Percentiles rank a stretch among this genome's conserved stretches.
These are phyloP conservation scores for Trematomus bernacchii DNA, from an alignment of 2,797 vertebrate species.

Conservation along the genomic window DNA sequence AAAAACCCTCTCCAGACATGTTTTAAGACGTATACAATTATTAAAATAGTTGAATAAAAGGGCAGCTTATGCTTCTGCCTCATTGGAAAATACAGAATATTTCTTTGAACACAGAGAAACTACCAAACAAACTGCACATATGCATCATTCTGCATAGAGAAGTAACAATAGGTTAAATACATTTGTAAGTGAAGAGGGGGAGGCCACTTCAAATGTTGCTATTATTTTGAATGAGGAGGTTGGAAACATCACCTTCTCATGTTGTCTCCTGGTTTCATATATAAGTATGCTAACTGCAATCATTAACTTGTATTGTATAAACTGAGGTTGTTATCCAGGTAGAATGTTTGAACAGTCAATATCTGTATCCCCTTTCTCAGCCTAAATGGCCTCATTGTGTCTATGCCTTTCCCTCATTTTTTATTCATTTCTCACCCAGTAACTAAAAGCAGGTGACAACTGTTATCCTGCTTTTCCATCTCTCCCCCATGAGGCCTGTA, in stretches of 20 bases:
- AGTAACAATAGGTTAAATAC: not conserved
- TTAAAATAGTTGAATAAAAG: conserved; percentile 5
- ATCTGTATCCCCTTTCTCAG: conserved; percentile 6
- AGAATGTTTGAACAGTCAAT: conserved; percentile 7
- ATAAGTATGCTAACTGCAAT: not conserved
- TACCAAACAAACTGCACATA: not conserved
- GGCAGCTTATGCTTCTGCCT: not conserved
- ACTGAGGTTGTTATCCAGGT: not conserved
- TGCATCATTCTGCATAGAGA: not conserved
- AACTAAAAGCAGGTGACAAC: conserved; percentile 42
- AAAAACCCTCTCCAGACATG: not conserved
- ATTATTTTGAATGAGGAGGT: not conserved
- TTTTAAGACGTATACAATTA: not conserved
- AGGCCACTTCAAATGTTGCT: not conserved
- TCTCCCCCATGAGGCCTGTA: conserved; percentile 40
- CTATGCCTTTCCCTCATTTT: not conserved
- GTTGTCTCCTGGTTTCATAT: no score
- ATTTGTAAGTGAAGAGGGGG: not conserved
- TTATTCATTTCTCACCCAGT: conserved; percentile 30
- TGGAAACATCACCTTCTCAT: no score
- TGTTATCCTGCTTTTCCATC: conserved; percentile 34
- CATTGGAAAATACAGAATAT: not conserved
- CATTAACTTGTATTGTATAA: not conserved
- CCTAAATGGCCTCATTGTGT: not conserved
- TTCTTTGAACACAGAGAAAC: not conserved